Base-by-base conservation (phyloP, 1,140 invertebrate genomes). In the Uloborus diversus region DNA sequence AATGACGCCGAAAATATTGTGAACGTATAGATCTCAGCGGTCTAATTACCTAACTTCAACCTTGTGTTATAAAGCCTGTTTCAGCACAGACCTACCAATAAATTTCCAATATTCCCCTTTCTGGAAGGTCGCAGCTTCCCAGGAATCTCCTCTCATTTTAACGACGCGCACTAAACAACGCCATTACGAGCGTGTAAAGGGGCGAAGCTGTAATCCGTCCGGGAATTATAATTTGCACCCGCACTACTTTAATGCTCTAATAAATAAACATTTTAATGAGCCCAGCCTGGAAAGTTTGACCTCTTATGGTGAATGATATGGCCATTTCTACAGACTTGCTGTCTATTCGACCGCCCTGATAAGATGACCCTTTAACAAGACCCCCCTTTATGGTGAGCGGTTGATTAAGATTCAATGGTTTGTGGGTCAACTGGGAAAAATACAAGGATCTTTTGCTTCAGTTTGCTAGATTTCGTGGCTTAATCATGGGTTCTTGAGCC, bases 221-320 rank as follows among this genome's bases (percentile, higher is more conserved):
- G 64, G 64, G 64, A 68, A 68, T 68, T 68, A 68, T 68, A 68
- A 68, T 68, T 68, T 68, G 37, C 64, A 68, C 47, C 64, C 33
- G 37, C 64, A 68, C 42, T 68, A 51, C 64, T 68, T 68, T 68
- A 68, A 68, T 68, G 64, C 64, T 51, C 64, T 47, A 68, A 68
- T 68, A 68, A 68, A 68, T 68, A 49, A 68, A 49, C 64, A 68
- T 68, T 68, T 68, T 68, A 68, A 68, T 68, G 64, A 68, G 64
- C 37, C 37, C 37, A 9, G 17, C 20, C 53, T 25, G 20, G 14
- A 11, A 25, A 57, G 64, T 51, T 51, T 68, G 64, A 68, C 64
- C 64, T 51, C 37, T 68, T 68, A 68, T 68, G 32, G 64, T 42
- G 37, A 42, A 17, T 42, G 37, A 42, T 42, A 42, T 9, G 37